Percentiles rank a stretch among this genome's conserved stretches.
Evolutionary conservation across 2,797 vertebrate genomes (phyloP).

Genomic region (Cynodonichthys magdalenae): DNA sequence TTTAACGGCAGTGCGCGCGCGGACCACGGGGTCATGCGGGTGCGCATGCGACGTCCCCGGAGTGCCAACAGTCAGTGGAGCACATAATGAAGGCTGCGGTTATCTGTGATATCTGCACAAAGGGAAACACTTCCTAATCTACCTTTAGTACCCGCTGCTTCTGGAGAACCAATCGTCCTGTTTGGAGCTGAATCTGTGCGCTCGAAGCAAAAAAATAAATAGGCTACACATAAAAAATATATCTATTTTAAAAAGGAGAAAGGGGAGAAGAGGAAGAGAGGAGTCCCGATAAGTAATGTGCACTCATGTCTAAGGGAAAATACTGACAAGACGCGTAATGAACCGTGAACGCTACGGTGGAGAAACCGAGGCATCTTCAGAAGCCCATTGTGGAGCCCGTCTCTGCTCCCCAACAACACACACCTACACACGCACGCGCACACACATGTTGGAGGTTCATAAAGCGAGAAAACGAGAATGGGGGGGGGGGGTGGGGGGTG

Average conservation of each 20-base stretch:
- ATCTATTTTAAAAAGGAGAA: background rate
- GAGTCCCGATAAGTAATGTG: constrained; percentile 89
- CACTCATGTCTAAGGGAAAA: constrained; percentile 93
- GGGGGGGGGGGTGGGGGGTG: background rate
- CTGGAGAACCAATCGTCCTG: constrained; percentile 52
- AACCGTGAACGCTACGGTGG: constrained; percentile 86
- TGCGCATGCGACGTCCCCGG: constrained; percentile 70
- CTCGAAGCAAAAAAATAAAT: constrained; percentile 35
- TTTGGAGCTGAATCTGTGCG: constrained; percentile 55
- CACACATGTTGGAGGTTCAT: constrained; percentile 54
- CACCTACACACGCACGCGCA: too few relatives aligned
- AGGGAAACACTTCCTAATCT: constrained; percentile 76
- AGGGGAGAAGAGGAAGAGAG: constrained; percentile 27
- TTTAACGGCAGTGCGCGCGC: constrained; percentile 70
- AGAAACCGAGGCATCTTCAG: constrained; percentile 83
- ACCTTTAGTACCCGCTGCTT: constrained; percentile 69
- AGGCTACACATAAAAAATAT: too few relatives aligned
- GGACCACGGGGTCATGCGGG: constrained; percentile 75
- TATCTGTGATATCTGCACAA: constrained; percentile 76
- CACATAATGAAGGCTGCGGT: constrained; percentile 76
- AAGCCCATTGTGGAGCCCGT: constrained; percentile 79
- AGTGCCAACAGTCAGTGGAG: constrained; percentile 75
- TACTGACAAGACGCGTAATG: constrained; percentile 94
- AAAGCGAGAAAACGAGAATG: constrained; percentile 32
- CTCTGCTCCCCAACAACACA: constrained; percentile 47